These are phyloP conservation scores for Aulostomus chinensis DNA, from an alignment of 2,797 vertebrate genomes.

Conservation along the genomic window DNA sequence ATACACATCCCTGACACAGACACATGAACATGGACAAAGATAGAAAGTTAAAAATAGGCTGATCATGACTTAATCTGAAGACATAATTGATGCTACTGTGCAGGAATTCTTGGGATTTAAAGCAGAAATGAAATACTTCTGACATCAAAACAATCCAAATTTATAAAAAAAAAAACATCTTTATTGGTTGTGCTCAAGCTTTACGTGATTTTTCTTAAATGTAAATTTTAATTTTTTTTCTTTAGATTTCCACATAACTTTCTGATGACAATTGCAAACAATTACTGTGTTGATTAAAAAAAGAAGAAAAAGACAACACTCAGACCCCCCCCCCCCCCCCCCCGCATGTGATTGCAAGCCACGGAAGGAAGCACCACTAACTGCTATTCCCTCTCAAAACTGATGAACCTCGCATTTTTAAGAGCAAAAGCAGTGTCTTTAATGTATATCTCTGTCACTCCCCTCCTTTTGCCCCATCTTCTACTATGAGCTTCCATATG, in stretches of 20 bases:
- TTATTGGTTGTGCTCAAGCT: constrained; percentile 7
- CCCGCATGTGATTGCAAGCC: too few species aligned
- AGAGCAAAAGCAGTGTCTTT: constrained; percentile 80
- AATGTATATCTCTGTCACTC: constrained; percentile 85
- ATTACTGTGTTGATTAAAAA: too few species aligned
- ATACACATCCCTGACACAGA: constrained; percentile 3
- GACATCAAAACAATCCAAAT: constrained; percentile 31
- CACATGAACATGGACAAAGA: constrained; percentile 36
- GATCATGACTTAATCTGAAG: constrained; percentile 72
- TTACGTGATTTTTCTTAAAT: too few species aligned
- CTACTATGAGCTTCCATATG: constrained; percentile 84
- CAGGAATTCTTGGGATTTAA: constrained; percentile 42
- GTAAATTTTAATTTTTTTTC: too few species aligned
- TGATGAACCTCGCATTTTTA: constrained; percentile 84
- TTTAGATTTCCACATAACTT: too few species aligned
- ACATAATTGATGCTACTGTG: constrained; percentile 68
- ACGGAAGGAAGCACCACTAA: constrained; percentile 65
- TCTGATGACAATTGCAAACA: too few species aligned
- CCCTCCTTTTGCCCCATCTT: constrained; percentile 77
- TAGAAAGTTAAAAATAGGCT: constrained; percentile 67
- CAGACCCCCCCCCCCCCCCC: too few species aligned
- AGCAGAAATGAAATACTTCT: constrained; percentile 57
- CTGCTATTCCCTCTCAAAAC: constrained; percentile 75
- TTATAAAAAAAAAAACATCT: constrained; percentile 25
- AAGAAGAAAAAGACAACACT: too few species aligned